These are phyloP conservation scores for Heliconius hewitsoni DNA, from an alignment of 1,140 invertebrate genomes.

Conservation along the genomic window DNA sequence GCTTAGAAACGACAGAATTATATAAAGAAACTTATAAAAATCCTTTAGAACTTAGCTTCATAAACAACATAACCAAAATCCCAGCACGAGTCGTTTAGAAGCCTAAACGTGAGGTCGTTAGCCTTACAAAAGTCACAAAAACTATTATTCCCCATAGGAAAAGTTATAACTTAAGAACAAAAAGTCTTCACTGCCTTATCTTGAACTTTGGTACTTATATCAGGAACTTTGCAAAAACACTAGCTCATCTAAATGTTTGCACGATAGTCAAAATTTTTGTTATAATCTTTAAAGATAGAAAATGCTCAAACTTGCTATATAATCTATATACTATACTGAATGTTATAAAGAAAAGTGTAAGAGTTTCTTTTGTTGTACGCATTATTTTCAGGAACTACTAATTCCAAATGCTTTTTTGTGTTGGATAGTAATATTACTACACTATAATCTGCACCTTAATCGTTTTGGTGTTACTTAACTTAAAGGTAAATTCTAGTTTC, in stretches of 20 bases:
- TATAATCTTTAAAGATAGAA: neutral
- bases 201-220: slow-evolving; percentile 11
- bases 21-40: neutral
- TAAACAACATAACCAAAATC: neutral
- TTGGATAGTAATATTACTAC: too few species aligned
- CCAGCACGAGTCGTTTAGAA: neutral
- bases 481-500: too few species aligned
- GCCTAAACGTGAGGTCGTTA: slow-evolving; percentile 5
- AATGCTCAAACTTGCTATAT: too few species aligned
- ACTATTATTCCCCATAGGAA: slow-evolving; percentile 1
- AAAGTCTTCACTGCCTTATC: neutral
- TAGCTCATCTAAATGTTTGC: neutral
- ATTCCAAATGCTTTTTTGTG: too few species aligned
- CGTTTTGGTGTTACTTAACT: too few species aligned
- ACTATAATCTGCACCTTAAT: too few species aligned
- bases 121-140: neutral
- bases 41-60: neutral
- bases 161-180: slow-evolving; percentile 6
- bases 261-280: neutral
- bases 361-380: too few species aligned
- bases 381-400: too few species aligned
- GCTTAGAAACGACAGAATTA: neutral
- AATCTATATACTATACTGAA: too few species aligned
- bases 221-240: neutral
- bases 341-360: neutral